phyloP scores from a whole-genome alignment of 2,113 vertebrate genomes.

The Brachionichthys hirsutus region DNA sequence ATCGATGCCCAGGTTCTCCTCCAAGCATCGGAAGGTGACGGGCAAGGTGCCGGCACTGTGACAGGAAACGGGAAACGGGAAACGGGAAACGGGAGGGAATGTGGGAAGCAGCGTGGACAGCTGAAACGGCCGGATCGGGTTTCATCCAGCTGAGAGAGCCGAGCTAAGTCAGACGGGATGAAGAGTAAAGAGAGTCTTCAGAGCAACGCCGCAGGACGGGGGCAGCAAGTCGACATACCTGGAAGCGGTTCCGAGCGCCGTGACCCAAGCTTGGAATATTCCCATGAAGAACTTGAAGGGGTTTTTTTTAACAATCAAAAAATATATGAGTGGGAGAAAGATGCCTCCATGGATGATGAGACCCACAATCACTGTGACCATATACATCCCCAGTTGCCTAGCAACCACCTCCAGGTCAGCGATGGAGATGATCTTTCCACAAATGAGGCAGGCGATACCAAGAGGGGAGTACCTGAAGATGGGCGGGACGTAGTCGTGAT shows the following conservation, averaged over 20 bases:
- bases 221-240: slow-evolving; percentile 77
- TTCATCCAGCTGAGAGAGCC: no score
- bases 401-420: slow-evolving; percentile 95
- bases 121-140: no score
- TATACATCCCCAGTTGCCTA: slow-evolving; percentile 97
- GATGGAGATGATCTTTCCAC: slow-evolving; percentile 98
- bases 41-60: slow-evolving; percentile 92
- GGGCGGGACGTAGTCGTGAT: neutral
- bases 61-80: neutral
- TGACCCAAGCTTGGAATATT: slow-evolving; percentile 98
- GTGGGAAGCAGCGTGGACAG: neutral
- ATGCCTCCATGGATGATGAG: slow-evolving; percentile 97
- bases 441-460: slow-evolving; percentile 97
- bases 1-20: slow-evolving; percentile 96
- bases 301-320: slow-evolving; percentile 90
- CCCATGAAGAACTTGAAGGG: slow-evolving; percentile 95
- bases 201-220: no score
- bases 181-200: no score
- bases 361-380: slow-evolving; percentile 95
- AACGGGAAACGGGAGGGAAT: neutral
- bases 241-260: slow-evolving; percentile 95
- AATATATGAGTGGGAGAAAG: slow-evolving; percentile 95
- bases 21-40: slow-evolving; percentile 95
- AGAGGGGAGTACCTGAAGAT: slow-evolving; percentile 91
- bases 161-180: no score